Conservation (phyloP, 2,113 vertebrate genomes). For the Hypomesus transpacificus region DNA sequence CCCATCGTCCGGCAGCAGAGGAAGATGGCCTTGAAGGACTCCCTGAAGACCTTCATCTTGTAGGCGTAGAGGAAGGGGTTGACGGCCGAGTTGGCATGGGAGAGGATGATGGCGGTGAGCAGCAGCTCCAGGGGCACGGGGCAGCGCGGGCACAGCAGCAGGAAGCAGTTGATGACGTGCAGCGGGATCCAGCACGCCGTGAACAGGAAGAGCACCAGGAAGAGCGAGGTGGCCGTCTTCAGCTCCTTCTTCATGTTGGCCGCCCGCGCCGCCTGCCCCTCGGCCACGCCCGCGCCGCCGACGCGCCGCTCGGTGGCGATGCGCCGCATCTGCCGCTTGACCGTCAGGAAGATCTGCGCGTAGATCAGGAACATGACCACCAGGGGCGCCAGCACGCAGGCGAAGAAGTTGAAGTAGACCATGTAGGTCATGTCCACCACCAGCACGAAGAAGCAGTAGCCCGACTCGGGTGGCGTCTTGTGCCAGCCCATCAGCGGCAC, state of each 20-base stretch:
- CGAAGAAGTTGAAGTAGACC: conserved; percentile 68
- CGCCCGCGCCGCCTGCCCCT: conserved; percentile 19
- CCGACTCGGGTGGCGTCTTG: conserved; percentile 47
- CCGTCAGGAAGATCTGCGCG: conserved; percentile 50
- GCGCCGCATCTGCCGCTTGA: conserved; percentile 54
- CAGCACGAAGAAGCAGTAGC: conserved; percentile 64
- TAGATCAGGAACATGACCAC: conserved; percentile 69
- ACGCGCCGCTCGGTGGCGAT: conserved; percentile 45
- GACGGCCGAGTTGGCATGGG: conserved; percentile 73
- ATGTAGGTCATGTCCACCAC: conserved; percentile 67
- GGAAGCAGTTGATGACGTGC: conserved; percentile 74
- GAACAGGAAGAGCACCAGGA: conserved; percentile 72
- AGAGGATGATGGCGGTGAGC: conserved; percentile 70
- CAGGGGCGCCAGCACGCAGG: conserved; percentile 57
- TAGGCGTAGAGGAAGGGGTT: conserved; percentile 76
- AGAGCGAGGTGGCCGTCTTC: conserved; percentile 67
- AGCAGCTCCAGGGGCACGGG: conserved; percentile 64
- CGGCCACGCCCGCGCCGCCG: conserved; percentile 22
- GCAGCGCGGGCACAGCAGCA: conserved; percentile 66
- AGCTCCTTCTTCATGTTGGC: conserved; percentile 53
- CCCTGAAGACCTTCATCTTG: conserved; percentile 72
- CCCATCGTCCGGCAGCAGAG: conserved; percentile 47
- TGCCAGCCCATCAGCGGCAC: conserved; percentile 71
- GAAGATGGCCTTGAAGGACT: conserved; percentile 71
- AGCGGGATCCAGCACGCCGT: conserved; percentile 75